Evolutionary conservation across 2,888 invertebrate species (phyloP).

Genomic region (Drosophila incognita): DNA sequence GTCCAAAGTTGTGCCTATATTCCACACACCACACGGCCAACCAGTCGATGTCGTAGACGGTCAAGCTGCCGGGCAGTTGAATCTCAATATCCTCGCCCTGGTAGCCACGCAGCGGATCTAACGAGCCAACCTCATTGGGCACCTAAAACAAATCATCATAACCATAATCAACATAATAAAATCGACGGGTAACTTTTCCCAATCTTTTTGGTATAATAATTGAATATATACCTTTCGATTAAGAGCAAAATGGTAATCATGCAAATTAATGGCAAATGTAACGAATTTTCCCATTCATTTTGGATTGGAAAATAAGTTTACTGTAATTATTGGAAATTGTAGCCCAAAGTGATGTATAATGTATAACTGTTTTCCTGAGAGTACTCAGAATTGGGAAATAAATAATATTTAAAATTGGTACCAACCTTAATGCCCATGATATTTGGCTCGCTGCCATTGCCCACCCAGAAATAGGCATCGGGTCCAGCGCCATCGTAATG

Average conservation of each 20-base stretch:
- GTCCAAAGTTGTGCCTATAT: conserved; percentile 95
- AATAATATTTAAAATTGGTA: neutral
- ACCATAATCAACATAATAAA: neutral
- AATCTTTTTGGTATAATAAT: neutral
- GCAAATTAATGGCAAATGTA: neutral
- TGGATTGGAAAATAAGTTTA: neutral
- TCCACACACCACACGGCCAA: conserved; percentile 96
- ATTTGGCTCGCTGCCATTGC: conserved; percentile 92
- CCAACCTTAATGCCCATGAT: conserved; percentile 91
- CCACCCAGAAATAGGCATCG: conserved; percentile 98
- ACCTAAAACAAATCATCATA: conserved; percentile 85
- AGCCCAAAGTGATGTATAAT: neutral
- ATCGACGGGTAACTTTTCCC: neutral
- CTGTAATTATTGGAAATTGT: neutral
- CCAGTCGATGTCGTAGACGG: conserved; percentile 96
- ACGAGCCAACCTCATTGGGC: conserved; percentile 94
- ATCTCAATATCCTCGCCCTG: conserved; percentile 97
- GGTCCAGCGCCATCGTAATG: conserved; percentile 97
- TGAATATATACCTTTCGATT: neutral
- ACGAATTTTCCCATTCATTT: neutral
- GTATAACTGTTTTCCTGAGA: neutral
- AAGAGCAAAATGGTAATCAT: neutral
- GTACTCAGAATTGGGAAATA: neutral
- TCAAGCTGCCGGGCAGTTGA: conserved; percentile 92
- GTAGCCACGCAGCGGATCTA: conserved; percentile 92